Conservation (phyloP, 2,888 invertebrate genomes). For the Xestobium rufovillosum region DNA sequence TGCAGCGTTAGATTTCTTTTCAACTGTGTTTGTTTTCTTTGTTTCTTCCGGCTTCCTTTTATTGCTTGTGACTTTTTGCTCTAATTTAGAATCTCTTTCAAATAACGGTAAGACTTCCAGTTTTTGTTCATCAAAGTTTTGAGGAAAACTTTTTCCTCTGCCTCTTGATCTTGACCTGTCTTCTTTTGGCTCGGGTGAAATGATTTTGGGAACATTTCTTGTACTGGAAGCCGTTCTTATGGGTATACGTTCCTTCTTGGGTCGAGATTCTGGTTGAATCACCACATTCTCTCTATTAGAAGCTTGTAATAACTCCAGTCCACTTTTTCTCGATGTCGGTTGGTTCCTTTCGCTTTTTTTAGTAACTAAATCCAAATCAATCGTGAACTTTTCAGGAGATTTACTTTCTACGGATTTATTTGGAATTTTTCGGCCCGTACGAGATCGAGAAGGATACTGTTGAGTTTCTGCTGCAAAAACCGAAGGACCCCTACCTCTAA, state of each 20-base stretch:
- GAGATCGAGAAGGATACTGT: slow-evolving; percentile 27
- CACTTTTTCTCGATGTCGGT: slow-evolving; percentile 7
- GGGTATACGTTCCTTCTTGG: too few species aligned
- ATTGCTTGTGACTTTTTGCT: slow-evolving; percentile 12
- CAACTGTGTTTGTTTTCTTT: slow-evolving; percentile 8
- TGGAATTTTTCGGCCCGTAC: slow-evolving; percentile 31
- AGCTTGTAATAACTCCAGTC: slow-evolving; percentile 11
- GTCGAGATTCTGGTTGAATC: slow-evolving; percentile 8
- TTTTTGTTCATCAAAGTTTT: slow-evolving; percentile 35
- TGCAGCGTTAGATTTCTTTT: slow-evolving; percentile 8
- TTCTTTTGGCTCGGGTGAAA: slow-evolving; percentile 7
- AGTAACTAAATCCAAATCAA: too few species aligned
- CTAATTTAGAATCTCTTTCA: slow-evolving; percentile 32
- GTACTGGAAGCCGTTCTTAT: slow-evolving; percentile 5
- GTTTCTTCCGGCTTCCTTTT: too few species aligned
- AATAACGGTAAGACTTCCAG: slow-evolving; percentile 40
- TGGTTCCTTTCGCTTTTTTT: slow-evolving; percentile 8
- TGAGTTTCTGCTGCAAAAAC: slow-evolving; percentile 26
- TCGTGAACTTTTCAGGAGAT: too few species aligned
- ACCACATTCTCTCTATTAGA: too few species aligned
- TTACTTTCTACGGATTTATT: too few species aligned
- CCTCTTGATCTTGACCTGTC: slow-evolving; percentile 26
- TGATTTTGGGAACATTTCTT: slow-evolving; percentile 9
- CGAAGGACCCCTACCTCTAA: slow-evolving; percentile 17
- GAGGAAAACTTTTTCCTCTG: too few species aligned